Conservation (phyloP, 1,140 invertebrate species). For the Hyles vespertilio region DNA sequence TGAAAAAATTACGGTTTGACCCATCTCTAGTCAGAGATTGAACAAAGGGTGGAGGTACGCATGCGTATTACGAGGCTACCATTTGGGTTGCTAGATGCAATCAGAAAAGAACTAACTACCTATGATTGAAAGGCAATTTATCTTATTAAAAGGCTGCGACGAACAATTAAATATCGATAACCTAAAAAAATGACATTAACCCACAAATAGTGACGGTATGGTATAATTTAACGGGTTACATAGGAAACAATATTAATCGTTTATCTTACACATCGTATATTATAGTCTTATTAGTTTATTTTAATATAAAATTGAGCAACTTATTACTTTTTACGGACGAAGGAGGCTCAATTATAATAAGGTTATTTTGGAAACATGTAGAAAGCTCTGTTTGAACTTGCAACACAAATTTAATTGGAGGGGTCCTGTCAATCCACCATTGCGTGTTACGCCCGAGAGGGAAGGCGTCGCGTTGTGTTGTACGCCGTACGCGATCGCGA, state of each 20-base stretch:
- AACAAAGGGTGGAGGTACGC: slow-evolving; percentile 58
- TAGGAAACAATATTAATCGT: too few relatives aligned
- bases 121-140: too few relatives aligned
- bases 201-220: too few relatives aligned
- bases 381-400: slow-evolving; percentile 19
- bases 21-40: slow-evolving; percentile 60
- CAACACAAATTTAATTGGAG: slow-evolving; percentile 27
- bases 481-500: slow-evolving; percentile 22
- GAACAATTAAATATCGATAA: too few relatives aligned
- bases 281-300: too few relatives aligned
- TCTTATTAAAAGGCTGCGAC: too few relatives aligned
- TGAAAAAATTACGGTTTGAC: slow-evolving; percentile 1
- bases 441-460: slow-evolving; percentile 41
- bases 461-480: slow-evolving; percentile 36
- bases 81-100: slow-evolving; percentile 41
- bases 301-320: too few relatives aligned
- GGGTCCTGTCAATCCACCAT: slow-evolving; percentile 34
- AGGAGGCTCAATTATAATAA: not conserved
- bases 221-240: too few relatives aligned
- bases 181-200: too few relatives aligned
- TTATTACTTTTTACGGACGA: too few relatives aligned
- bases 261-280: too few relatives aligned
- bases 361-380: slow-evolving; percentile 6
- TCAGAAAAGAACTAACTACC: too few relatives aligned
- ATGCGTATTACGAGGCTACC: slow-evolving; percentile 33